Conservation (phyloP, 2,797 vertebrate genomes). For the Hafferia zeledoni region DNA sequence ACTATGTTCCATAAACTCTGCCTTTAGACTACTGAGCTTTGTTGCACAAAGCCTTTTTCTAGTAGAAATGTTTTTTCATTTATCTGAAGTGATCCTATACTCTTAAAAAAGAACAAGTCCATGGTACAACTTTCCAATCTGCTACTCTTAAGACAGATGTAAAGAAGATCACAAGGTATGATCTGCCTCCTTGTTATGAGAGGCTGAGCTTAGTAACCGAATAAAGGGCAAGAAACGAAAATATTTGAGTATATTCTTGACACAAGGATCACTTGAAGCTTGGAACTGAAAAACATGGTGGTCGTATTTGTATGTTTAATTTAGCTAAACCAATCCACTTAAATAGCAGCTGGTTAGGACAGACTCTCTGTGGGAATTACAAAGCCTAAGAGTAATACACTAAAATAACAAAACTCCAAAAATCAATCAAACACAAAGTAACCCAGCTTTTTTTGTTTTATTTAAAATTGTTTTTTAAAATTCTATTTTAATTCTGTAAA, state of each 20-base stretch:
- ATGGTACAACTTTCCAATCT: neutral
- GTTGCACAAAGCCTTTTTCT: fast-evolving
- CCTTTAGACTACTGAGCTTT: neutral
- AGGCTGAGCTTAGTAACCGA: neutral
- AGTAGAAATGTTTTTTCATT: neutral
- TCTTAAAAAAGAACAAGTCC: neutral
- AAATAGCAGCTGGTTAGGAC: neutral
- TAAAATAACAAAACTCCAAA: neutral
- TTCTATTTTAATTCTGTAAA: neutral
- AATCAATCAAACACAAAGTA: neutral
- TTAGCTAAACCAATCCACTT: neutral
- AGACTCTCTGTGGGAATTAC: neutral
- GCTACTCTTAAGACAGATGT: neutral
- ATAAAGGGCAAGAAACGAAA: neutral
- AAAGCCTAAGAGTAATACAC: neutral
- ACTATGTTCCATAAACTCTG: neutral
- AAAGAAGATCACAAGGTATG: neutral
- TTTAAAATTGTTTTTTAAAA: neutral
- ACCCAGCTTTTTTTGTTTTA: neutral
- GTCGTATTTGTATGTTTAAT: neutral
- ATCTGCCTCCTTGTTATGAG: neutral
- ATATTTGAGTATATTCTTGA: neutral
- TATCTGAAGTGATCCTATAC: neutral
- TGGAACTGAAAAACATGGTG: neutral
- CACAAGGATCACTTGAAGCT: neutral